Percentiles rank a stretch among this genome's conserved stretches.
Evolutionary conservation across 2,888 invertebrate species (phyloP).

Genomic region (Ceratothoa steindachneri): DNA sequence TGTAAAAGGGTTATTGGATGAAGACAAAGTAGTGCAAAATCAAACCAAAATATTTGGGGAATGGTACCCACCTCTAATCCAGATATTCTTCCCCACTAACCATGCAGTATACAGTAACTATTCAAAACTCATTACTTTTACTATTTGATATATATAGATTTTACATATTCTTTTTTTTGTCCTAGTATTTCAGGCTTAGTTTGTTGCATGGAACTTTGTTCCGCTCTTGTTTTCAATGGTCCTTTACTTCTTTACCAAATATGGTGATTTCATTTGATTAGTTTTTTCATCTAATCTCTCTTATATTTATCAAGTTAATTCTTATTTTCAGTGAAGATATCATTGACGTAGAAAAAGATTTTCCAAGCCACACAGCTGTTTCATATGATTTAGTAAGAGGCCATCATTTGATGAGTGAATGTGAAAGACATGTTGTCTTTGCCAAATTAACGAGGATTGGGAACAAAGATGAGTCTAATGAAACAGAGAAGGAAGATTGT

Average conservation of each 20-base stretch:
- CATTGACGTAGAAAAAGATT: slow-evolving; percentile 1
- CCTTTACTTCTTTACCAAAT: too few species aligned
- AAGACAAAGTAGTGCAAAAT: too few species aligned
- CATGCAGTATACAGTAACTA: too few species aligned
- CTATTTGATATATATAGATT: background rate
- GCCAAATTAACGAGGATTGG: slow-evolving; percentile 10
- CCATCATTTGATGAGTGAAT: slow-evolving; percentile 40
- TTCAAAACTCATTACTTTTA: too few species aligned
- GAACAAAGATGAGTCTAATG: background rate
- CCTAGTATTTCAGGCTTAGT: background rate
- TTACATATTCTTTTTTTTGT: background rate
- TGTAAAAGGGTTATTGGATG: too few species aligned
- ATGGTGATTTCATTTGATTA: too few species aligned
- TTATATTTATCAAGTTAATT: too few species aligned
- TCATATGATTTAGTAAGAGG: background rate
- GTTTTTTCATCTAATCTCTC: too few species aligned
- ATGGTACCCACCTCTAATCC: too few species aligned
- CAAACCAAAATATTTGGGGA: too few species aligned
- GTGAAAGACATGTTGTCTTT: slow-evolving; percentile 43
- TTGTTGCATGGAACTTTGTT: background rate
- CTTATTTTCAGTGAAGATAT: background rate
- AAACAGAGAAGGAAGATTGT: slow-evolving; percentile 18
- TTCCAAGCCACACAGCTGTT: background rate
- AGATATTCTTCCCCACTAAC: too few species aligned
- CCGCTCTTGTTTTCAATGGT: background rate